These are phyloP conservation scores for Proctacanthus coquilletti DNA, from an alignment of 1,140 invertebrate genomes.

Conservation along the genomic window DNA sequence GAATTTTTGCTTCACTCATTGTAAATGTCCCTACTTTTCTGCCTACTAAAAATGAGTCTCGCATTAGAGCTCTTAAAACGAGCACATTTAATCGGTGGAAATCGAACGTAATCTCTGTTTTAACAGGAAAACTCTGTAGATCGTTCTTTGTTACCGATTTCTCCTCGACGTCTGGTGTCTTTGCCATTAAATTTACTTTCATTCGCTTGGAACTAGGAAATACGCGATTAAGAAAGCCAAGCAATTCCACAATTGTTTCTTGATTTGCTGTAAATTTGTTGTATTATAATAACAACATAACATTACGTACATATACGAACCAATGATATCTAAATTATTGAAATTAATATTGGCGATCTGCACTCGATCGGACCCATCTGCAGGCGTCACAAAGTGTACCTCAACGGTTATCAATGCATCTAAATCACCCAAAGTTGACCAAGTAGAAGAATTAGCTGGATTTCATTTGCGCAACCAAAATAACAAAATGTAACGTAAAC, in stretches of 20 bases:
- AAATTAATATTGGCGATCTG: constrained; percentile 77
- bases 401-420: constrained; percentile 80
- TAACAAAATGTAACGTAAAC: not conserved
- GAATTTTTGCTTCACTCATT: constrained; percentile 75
- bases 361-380: constrained; percentile 39
- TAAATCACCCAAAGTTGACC: constrained; percentile 32
- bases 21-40: constrained; percentile 88
- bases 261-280: constrained; percentile 64
- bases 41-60: constrained; percentile 52
- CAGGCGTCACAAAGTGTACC: constrained; percentile 50
- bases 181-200: no score
- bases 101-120: constrained; percentile 76
- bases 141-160: no score
- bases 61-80: constrained; percentile 59
- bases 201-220: no score
- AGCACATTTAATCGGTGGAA: constrained; percentile 83
- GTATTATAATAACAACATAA: no score
- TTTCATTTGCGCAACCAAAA: not conserved
- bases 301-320: no score
- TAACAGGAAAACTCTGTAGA: constrained; percentile 11
- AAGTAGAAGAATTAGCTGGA: constrained; percentile 6
- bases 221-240: constrained; percentile 68
- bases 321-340: constrained; percentile 87
- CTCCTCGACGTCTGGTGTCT: no score
- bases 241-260: constrained; percentile 83